Evolutionary conservation across 1,140 invertebrate species (phyloP), one percentile per base, ranked within the genome.

Genomic region (Scaptomyza graminum): DNA sequence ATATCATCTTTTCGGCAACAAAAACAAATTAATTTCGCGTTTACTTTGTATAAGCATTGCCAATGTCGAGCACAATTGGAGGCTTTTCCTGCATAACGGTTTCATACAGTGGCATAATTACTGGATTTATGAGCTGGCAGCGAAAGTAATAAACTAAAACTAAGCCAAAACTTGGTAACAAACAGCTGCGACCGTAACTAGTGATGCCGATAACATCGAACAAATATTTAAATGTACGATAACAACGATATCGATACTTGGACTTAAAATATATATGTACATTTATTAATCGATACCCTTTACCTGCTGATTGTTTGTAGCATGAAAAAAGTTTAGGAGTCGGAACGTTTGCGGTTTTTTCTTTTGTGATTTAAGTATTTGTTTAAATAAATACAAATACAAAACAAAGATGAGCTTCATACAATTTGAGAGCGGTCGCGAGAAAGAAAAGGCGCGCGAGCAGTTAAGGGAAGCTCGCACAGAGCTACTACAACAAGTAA

Each of bases 21-120:
- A 11, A 25, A 18, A 16, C 43, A 43, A 34, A 49, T 18, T 15
- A 0, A 16, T 11, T 68, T 68, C 37, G 18, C 13, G 92, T 92
- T 94, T 93, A 98, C 97, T 99, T 99, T 2, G 98, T 99, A 85
- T 98, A 99, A 31, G 96, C 96, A 43, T 94, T 93, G 41, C 98
- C 98, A 69, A 99, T 95, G 91, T 99, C 98, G 62, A 99, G 91
- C 1, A 99, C 95, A 0, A 99, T 95, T 12, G 96, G 94, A 91
- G 96, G 95, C 91, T 98, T 98, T 68, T 98, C 97, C 76, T 95
- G 95, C 71, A 95, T 95, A 62, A 96, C 93, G 22, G 95, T 94
- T 92, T 98, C 97, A 87, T 97, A 98, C 5, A 95, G 87, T 9
- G 95, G 93, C 93, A 95, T 95, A 74, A 44, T 91, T 61, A 9